Percentiles rank a stretch among this genome's conserved stretches.
phyloP scores from a whole-genome alignment of 2,797 vertebrate species.

The Alcedo atthis region DNA sequence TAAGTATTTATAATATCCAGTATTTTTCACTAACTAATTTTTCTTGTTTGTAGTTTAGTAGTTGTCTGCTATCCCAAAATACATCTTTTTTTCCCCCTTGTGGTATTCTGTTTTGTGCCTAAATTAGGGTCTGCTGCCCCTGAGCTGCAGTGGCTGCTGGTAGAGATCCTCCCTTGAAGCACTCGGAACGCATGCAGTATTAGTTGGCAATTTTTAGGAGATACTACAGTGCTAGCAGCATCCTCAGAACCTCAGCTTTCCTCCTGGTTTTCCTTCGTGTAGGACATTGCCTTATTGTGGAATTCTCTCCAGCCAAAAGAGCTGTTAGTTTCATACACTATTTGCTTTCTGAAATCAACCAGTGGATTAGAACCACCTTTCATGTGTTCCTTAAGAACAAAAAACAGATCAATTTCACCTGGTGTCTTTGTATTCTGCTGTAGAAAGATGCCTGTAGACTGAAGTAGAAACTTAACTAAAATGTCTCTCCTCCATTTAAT shows the following conservation, averaged over 20 bases:
- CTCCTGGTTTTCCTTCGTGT: not conserved
- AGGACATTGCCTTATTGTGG: not conserved
- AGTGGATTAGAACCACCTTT: not conserved
- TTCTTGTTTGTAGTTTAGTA: not conserved
- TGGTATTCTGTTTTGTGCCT: not conserved
- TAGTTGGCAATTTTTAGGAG: not conserved
- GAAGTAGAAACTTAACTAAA: not conserved
- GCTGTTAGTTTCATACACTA: not conserved
- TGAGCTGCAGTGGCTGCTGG: not conserved
- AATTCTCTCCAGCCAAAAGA: not conserved
- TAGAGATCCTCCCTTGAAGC: not conserved
- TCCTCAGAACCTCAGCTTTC: not conserved
- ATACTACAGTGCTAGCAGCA: not conserved
- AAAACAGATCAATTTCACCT: not conserved
- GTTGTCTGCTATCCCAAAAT: not conserved
- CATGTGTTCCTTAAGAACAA: not conserved
- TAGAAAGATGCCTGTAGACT: not conserved
- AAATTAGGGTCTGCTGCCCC: not conserved
- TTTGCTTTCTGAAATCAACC: not conserved
- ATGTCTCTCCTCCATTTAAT: slow-evolving; percentile 16
- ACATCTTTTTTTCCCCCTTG: not conserved
- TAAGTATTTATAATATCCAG: not conserved
- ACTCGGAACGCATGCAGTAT: not conserved
- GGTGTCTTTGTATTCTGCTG: not conserved
- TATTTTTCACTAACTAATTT: not conserved